These are phyloP conservation scores for Acronicta psi DNA, from an alignment of 2,888 invertebrate genomes.

Conservation along the genomic window DNA sequence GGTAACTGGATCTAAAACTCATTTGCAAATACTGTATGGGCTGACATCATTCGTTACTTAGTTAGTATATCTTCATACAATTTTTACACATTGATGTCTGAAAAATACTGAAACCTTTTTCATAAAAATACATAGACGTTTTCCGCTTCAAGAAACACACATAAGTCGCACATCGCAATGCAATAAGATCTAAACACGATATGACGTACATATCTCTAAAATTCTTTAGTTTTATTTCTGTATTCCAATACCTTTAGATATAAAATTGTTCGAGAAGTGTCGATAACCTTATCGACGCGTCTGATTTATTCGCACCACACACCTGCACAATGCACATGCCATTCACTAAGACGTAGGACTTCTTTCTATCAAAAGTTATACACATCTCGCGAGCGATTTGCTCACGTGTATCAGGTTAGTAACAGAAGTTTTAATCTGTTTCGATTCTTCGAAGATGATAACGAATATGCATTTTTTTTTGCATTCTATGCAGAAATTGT, in stretches of 20 bases:
- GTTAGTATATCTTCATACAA: too few species aligned
- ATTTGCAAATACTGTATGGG: too few species aligned
- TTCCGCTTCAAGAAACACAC: constrained; percentile 31
- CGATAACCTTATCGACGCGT: constrained; percentile 71
- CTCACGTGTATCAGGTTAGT: constrained; percentile 19
- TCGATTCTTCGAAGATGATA: too few species aligned
- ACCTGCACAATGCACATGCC: constrained; percentile 75
- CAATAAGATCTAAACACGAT: constrained; percentile 31
- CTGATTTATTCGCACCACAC: constrained; percentile 75
- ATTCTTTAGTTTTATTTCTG: constrained; percentile 33
- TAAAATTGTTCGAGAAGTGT: constrained; percentile 53
- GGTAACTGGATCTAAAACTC: too few species aligned
- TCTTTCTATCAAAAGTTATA: constrained; percentile 70
- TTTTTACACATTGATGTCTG: neutral
- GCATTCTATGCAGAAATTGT: too few species aligned
- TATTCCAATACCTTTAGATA: constrained; percentile 36
- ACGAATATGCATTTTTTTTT: too few species aligned
- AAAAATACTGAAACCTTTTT: neutral
- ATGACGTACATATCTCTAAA: constrained; percentile 35
- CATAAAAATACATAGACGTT: constrained; percentile 13
- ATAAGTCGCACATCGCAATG: constrained; percentile 19
- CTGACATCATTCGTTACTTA: too few species aligned
- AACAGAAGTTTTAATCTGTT: constrained; percentile 16
- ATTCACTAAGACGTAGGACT: constrained; percentile 64
- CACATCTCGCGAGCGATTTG: constrained; percentile 58